phyloP scores from a whole-genome alignment of 2,113 vertebrate genomes.

The Gnathonemus echidnorhynchus region DNA sequence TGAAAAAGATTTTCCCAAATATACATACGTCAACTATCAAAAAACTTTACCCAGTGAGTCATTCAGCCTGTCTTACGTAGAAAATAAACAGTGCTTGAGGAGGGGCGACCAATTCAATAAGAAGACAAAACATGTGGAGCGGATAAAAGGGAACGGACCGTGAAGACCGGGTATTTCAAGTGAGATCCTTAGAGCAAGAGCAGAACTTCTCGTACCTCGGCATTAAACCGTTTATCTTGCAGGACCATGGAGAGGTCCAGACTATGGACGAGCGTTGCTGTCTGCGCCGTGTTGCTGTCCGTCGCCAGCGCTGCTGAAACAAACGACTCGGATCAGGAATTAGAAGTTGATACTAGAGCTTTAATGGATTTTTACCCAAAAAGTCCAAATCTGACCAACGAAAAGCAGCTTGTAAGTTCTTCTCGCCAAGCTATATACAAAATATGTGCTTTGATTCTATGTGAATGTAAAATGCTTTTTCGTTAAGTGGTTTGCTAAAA shows the following conservation, averaged over 20 bases:
- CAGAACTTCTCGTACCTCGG: not conserved
- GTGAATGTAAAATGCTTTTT: not conserved
- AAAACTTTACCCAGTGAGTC: slow-evolving; percentile 35
- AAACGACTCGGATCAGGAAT: slow-evolving; percentile 43
- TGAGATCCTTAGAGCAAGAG: slow-evolving; percentile 12
- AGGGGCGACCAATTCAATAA: slow-evolving; percentile 32
- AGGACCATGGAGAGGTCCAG: slow-evolving; percentile 53
- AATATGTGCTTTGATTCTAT: not conserved
- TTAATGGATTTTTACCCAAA: slow-evolving; percentile 54
- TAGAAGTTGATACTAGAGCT: slow-evolving; percentile 54
- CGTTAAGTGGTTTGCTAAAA: not conserved
- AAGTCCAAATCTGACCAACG: slow-evolving; percentile 53
- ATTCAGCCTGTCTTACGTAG: slow-evolving; percentile 41
- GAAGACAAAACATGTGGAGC: slow-evolving; percentile 19
- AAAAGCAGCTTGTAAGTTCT: slow-evolving; percentile 58
- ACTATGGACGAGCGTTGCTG: slow-evolving; percentile 47
- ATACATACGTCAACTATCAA: slow-evolving; percentile 24
- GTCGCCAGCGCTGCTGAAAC: slow-evolving; percentile 41
- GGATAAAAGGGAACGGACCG: slow-evolving; percentile 34
- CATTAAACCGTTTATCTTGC: slow-evolving; percentile 12
- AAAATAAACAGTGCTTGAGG: slow-evolving; percentile 33
- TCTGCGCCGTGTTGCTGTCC: slow-evolving; percentile 54
- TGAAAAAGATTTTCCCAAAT: slow-evolving; percentile 28
- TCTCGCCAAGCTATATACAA: not conserved
- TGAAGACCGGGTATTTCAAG: slow-evolving; percentile 17